phyloP scores from a whole-genome alignment of 2,888 invertebrate species.

The Amphipyra tragopoginis region DNA sequence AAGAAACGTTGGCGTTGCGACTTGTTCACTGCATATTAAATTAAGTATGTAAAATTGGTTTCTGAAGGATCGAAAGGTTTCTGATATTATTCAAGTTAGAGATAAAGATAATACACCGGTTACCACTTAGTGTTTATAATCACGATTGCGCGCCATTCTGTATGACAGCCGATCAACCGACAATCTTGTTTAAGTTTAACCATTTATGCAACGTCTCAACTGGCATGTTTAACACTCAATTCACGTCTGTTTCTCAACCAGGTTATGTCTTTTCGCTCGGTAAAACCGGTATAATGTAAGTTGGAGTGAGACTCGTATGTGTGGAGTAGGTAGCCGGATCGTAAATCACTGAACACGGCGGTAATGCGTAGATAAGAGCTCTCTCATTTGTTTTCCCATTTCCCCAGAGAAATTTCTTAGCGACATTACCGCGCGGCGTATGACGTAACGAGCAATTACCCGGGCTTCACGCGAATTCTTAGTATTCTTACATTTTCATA shows the following conservation, averaged over 20 bases:
- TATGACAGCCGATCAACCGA: slow-evolving; percentile 65
- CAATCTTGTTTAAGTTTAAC: slow-evolving; percentile 70
- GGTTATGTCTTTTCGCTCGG: slow-evolving; percentile 77
- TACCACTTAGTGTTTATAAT: slow-evolving; percentile 47
- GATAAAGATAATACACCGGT: slow-evolving; percentile 17
- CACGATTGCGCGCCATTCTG: slow-evolving; percentile 57
- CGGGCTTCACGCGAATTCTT: slow-evolving; percentile 61
- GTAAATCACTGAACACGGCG: slow-evolving; percentile 84
- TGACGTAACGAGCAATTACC: slow-evolving; percentile 83
- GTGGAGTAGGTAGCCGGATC: slow-evolving; percentile 78
- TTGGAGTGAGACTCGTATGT: slow-evolving; percentile 65
- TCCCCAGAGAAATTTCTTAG: slow-evolving; percentile 86
- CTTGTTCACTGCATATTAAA: slow-evolving; percentile 6
- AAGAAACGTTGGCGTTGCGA: slow-evolving; percentile 14
- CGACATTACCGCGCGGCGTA: slow-evolving; percentile 78
- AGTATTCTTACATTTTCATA: slow-evolving; percentile 66
- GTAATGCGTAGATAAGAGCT: slow-evolving; percentile 88
- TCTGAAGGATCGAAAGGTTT: slow-evolving; percentile 10
- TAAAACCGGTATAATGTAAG: slow-evolving; percentile 75
- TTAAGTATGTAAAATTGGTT: slow-evolving; percentile 21
- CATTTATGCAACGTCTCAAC: slow-evolving; percentile 78
- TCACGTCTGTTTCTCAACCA: slow-evolving; percentile 80
- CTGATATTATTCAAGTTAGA: slow-evolving; percentile 10
- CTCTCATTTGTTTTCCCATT: slow-evolving; percentile 89
- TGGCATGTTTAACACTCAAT: slow-evolving; percentile 81